Evolutionary conservation across 2,797 vertebrate genomes (phyloP), one percentile per base, ranked within the genome.

Genomic region (Mastacembelus armatus): DNA sequence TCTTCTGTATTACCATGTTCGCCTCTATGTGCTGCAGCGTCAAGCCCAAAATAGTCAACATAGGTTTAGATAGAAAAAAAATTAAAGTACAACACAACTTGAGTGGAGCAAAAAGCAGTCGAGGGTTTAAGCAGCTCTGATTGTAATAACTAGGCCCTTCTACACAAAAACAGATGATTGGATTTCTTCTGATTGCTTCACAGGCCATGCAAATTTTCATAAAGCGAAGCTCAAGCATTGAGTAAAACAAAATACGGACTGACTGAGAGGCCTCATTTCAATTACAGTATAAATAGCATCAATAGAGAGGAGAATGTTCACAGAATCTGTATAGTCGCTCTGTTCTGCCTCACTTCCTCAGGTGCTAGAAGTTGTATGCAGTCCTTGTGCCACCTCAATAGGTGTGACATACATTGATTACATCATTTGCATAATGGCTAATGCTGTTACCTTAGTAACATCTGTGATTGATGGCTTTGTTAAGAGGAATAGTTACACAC

Each of bases 401-500:
- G 54, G 71, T 64, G 64, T 48, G 45, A 67, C 63, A 72, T 56
- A 51, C 57, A 71, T 81, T 77, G 56, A 87, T 78, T 77, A 76
- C 35, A 74, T 78, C 56, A 69, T 85, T 74, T 81, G 73, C 75
- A 80, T 79, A 73, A 82, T 67, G 68, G 79, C 70, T 78, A 72
- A 81, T 68, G 71, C 38, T 14, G 85, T 90, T 77, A 66, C 89
- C 81, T 88, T 80, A 80, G 90, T 12, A 89, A 88, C 87, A 72
- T 77, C 72, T 77, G 73, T 91, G 89, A 92, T 87, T 90, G 88
- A 92, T 92, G 88, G 81, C 87, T 91, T 85, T 90, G 88, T 91
- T 91, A 91, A 88, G 83, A 83, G 81, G 75, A 91, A 85, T 90
- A 88, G 91, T 90, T 91, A 87, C 85, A 85, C 77, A 56, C 79